Evolutionary conservation across 2,113 vertebrate species (phyloP), one percentile per base, ranked within the genome.

Genomic region (Aegithalos caudatus): DNA sequence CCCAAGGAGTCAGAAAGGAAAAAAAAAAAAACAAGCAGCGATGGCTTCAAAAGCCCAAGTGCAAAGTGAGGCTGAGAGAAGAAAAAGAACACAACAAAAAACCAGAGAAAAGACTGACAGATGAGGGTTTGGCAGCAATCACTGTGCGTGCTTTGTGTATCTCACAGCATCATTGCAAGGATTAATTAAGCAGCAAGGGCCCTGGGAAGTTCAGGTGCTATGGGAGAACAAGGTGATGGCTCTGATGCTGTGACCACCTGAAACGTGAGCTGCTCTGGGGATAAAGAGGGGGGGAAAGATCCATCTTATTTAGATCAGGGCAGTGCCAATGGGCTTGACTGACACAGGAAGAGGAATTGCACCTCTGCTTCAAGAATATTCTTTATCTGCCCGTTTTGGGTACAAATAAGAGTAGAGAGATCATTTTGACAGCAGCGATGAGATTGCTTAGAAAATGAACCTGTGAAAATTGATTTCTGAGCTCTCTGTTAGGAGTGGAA

Each of bases 391-490:
- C 74, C 1, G 0, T 22, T 89, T 88, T 47, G 58, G 78, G 60
- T 69, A 69, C 70, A 85, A 77, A 79, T 74, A 69, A 70, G 60
- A 85, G 31, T 22, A 65, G 72, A 61, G 71, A 80, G 64, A 83
- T 79, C 83, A 45, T 95, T 92, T 84, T 80, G 83, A 92, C 81
- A 91, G 88, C 3, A 0, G 61, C 1, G 0, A 84, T 61, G 57
- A 76, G 69, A 85, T 72, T 95, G 89, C 91, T 95, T 14, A 44
- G 90, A 83, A 97, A 95, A 93, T 83, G 64, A 67, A 85, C 60
- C 74, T 50, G 74, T 77, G 71, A 93, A 94, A 95, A 97, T 70
- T 88, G 95, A 93, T 95, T 92, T 85, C 86, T 61, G 48, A 73
- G 62, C 79, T 92, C 9, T 3, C 66, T 82, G 71, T 70, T 93